Percentiles rank a stretch among this genome's conserved stretches.
phyloP scores from a whole-genome alignment of 2,113 vertebrate species.

The Numida meleagris region DNA sequence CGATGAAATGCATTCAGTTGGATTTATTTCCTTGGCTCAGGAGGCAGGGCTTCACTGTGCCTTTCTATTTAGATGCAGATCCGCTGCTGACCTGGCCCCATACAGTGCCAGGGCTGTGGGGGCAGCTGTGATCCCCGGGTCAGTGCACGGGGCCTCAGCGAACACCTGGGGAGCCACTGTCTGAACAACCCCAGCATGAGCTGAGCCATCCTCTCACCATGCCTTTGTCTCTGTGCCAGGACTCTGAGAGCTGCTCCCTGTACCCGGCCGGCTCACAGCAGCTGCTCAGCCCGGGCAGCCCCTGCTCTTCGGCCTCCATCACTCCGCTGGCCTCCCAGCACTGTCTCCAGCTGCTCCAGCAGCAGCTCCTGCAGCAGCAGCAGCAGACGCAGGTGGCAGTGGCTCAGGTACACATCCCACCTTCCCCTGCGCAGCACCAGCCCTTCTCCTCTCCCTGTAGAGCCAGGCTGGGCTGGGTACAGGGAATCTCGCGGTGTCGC shows the following conservation, averaged over 20 bases:
- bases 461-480: not conserved
- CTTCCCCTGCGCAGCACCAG: not conserved
- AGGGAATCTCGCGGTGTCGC: too few species aligned
- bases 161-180: not conserved
- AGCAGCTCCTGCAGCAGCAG: constrained; percentile 87
- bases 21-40: not conserved
- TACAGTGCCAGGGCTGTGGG: rapidly evolving
- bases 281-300: constrained; percentile 70
- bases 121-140: not conserved
- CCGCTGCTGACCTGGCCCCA: not conserved
- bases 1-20: not conserved
- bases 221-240: constrained; percentile 68
- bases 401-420: constrained; percentile 82
- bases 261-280: constrained; percentile 64
- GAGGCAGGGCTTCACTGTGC: not conserved
- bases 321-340: constrained; percentile 84
- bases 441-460: not conserved
- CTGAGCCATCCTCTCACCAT: not conserved
- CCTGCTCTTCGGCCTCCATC: constrained; percentile 74
- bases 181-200: not conserved
- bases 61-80: not conserved
- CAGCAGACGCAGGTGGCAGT: constrained; percentile 89
- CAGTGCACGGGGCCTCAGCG: rapidly evolving
- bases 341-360: constrained; percentile 86
- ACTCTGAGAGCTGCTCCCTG: constrained; percentile 74